Evolutionary conservation across 1,140 invertebrate species (phyloP).

Genomic region (Octopus sinensis): DNA sequence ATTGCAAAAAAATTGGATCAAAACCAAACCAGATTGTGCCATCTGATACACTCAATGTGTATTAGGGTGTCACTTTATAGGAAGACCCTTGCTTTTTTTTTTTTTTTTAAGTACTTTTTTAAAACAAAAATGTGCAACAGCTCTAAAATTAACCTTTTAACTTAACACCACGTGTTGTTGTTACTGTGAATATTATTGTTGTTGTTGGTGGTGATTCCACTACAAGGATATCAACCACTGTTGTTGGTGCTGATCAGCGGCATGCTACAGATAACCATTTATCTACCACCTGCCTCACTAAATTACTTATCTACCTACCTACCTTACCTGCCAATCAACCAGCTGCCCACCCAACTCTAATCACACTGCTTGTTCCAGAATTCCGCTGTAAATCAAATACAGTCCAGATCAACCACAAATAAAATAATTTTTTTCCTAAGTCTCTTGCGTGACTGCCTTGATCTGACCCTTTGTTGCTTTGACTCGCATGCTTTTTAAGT

Average conservation of each 20-base stretch:
- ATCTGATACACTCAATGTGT: no score
- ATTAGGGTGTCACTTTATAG: no score
- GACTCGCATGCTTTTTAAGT: background rate
- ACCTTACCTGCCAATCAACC: background rate
- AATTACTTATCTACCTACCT: no score
- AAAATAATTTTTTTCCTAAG: constrained; percentile 4
- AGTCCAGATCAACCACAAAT: constrained; percentile 7
- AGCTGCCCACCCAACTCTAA: constrained; percentile 5
- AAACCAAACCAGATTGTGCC: no score
- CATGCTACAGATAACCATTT: no score
- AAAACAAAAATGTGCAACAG: background rate
- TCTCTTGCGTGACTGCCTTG: background rate
- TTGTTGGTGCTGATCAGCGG: no score
- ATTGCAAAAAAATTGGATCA: no score
- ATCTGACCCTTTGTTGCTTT: background rate
- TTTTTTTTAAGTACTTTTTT: no score
- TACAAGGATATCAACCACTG: no score
- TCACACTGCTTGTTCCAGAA: constrained; percentile 9
- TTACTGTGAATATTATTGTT: background rate
- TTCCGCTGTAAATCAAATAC: background rate
- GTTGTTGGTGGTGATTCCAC: background rate
- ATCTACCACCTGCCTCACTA: no score
- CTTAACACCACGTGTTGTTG: constrained; percentile 3
- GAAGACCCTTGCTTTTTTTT: no score
- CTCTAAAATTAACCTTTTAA: background rate